Evolutionary conservation across 2,888 invertebrate genomes (phyloP).

Genomic region (Criorhina ranunculi): DNA sequence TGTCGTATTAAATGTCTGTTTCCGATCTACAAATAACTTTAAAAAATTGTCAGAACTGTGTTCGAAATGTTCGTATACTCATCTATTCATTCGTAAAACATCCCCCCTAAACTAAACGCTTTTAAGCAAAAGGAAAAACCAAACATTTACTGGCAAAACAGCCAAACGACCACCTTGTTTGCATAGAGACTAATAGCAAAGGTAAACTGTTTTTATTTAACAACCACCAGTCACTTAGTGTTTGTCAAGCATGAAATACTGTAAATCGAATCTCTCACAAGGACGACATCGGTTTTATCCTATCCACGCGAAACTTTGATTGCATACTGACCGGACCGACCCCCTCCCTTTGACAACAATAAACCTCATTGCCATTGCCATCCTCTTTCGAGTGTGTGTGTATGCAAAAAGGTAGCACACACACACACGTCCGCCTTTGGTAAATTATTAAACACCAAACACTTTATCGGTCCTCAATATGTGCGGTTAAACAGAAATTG

Average conservation of each 20-base stretch:
- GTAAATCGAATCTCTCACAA: conserved; percentile 62
- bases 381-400: background rate
- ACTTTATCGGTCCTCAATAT: conserved; percentile 60
- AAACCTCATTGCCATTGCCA: background rate
- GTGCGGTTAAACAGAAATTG: conserved; percentile 64
- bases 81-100: too few species aligned
- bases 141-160: background rate
- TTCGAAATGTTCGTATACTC: too few species aligned
- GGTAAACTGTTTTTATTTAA: conserved; percentile 49
- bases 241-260: conserved; percentile 57
- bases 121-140: background rate
- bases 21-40: too few species aligned
- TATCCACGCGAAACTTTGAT: conserved; percentile 51
- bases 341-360: conserved; percentile 5
- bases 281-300: conserved; percentile 41
- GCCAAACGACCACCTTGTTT: conserved; percentile 43
- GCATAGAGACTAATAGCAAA: conserved; percentile 32
- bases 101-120: background rate
- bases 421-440: conserved; percentile 26
- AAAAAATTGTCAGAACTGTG: too few species aligned
- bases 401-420: conserved; percentile 8
- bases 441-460: conserved; percentile 72
- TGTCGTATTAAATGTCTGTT: too few species aligned
- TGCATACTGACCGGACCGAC: conserved; percentile 10
- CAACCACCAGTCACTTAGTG: conserved; percentile 46